Conservation (phyloP, 2,888 invertebrate species). For the Orthonevra nobilis region DNA sequence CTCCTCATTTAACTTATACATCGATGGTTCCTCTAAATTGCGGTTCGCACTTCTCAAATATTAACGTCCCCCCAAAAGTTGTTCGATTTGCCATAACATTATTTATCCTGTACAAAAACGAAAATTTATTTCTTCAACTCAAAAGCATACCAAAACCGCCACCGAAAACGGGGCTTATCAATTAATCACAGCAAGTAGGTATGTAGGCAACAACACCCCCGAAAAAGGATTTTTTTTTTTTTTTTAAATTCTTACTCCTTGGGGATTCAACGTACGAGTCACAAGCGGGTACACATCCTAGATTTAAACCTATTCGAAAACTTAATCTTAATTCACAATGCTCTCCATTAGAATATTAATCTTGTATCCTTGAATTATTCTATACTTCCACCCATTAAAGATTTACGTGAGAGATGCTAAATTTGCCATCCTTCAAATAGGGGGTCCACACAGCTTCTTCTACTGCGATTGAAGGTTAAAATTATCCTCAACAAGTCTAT, state of each 20-base stretch:
- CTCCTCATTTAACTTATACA: conserved; percentile 32
- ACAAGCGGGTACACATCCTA: conserved; percentile 3
- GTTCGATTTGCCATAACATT: conserved; percentile 62
- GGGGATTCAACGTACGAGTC: background rate
- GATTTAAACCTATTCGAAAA: conserved; percentile 20
- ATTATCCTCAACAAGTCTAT: conserved; percentile 56
- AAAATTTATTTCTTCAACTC: conserved; percentile 58
- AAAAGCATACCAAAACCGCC: conserved; percentile 21
- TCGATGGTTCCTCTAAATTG: conserved; percentile 49
- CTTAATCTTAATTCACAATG: conserved; percentile 45
- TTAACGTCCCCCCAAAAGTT: conserved; percentile 51
- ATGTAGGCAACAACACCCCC: too few species aligned
- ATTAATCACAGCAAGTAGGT: conserved; percentile 59
- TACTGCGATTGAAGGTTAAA: conserved; percentile 46
- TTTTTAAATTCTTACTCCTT: background rate
- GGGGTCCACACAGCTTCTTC: conserved; percentile 5
- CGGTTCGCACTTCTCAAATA: conserved; percentile 43
- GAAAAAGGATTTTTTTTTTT: conserved; percentile 3
- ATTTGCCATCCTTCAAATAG: conserved; percentile 18
- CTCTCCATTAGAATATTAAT: conserved; percentile 42
- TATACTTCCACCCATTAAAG: conserved; percentile 14
- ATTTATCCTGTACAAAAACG: conserved; percentile 17
- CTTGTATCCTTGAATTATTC: conserved; percentile 12
- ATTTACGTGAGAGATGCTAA: conserved; percentile 22
- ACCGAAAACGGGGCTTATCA: conserved; percentile 39